Evolutionary conservation across 2,113 vertebrate genomes (phyloP), one percentile per base, ranked within the genome.

Genomic region (Phrynocephalus versicolor): DNA sequence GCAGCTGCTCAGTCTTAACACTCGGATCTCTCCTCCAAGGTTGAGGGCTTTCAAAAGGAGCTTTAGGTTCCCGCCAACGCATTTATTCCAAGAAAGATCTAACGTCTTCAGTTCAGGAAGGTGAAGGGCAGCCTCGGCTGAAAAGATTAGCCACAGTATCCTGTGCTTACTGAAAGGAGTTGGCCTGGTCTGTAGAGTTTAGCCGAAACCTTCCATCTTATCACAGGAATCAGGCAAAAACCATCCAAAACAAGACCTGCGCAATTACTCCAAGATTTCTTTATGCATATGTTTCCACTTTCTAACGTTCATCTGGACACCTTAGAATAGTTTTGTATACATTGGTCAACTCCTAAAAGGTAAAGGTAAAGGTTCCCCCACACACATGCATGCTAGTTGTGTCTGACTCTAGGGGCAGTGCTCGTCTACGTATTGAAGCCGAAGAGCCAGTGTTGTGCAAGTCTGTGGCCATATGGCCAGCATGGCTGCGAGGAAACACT

Each of bases 71-170:
- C 97, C 97, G 15, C 97, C 97, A 76, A 98, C 96, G 90, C 96
- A 97, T 86, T 98, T 99, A 94, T 97, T 97, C 98, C 98, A 99
- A 85, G 98, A 99, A 75, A 99, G 93, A 88, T 96, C 95, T 90
- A 99, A 82, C 23, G 88, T 93, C 94, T 93, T 92, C 91, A 99
- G 96, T 93, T 94, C 94, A 85, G 92, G 88, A 75, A 97, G 95
- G 84, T 96, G 94, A 83, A 95, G 91, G 86, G 95, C 95, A 5
- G 94, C 94, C 78, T 97, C 92, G 25, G 97, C 98, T 99, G 89
- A 91, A 92, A 94, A 93, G 90, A 90, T 91, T 87, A 95, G 91
- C 64, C 93, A 41, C 69, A 89, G 60, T 57, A 93, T 87, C 86
- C 93, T 93, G 86, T 90, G 89, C 71, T 94, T 94, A 87, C 77